Conservation (phyloP, 2,113 vertebrate species). For the Chionodraco myersi region DNA sequence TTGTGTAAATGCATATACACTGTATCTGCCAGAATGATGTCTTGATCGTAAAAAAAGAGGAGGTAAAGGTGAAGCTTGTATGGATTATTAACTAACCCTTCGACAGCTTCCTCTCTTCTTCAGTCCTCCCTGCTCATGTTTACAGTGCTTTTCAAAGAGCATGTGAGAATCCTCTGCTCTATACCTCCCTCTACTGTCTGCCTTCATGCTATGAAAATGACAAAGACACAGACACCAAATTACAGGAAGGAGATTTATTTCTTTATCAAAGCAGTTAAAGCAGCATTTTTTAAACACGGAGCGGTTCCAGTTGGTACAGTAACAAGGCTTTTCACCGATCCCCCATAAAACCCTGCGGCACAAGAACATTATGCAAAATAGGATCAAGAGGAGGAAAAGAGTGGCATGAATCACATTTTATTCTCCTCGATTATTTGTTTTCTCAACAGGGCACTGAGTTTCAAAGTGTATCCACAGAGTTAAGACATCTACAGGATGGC, state of each 20-base stretch:
- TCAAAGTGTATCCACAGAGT: slow-evolving; percentile 50
- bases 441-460: slow-evolving; percentile 47
- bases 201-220: not conserved
- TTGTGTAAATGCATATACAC: not conserved
- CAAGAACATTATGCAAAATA: slow-evolving; percentile 65
- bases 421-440: slow-evolving; percentile 10
- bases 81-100: slow-evolving; percentile 42
- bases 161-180: slow-evolving; percentile 15
- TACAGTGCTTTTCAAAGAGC: slow-evolving; percentile 19
- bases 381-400: slow-evolving; percentile 45
- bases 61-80: not conserved
- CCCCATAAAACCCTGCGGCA: slow-evolving; percentile 62
- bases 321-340: slow-evolving; percentile 63
- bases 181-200: slow-evolving; percentile 16
- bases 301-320: slow-evolving; percentile 63
- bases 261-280: slow-evolving; percentile 81
- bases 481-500: slow-evolving; percentile 44
- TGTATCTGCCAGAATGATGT: not conserved
- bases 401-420: slow-evolving; percentile 36
- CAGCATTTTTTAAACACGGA: slow-evolving; percentile 74
- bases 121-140: slow-evolving; percentile 7
- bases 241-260: slow-evolving; percentile 80
- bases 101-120: not conserved
- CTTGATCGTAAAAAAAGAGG: not conserved
- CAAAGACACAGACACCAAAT: not conserved